Evolutionary conservation across 2,888 invertebrate genomes (phyloP).

Genomic region (Bombyx huttoni): DNA sequence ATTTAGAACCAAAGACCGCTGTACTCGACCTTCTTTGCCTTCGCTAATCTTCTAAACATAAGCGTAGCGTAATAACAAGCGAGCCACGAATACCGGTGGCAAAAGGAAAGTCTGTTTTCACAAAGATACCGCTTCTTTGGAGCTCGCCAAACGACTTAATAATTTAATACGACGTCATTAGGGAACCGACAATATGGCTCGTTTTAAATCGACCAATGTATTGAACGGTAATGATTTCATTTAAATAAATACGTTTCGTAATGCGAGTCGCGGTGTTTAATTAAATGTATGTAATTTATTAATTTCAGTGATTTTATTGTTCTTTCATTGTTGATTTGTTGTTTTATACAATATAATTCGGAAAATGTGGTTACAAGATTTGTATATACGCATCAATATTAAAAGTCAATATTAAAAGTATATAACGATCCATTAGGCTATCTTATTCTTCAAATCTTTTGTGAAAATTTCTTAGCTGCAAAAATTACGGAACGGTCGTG

Average conservation of each 20-base stretch:
- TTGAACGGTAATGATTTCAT: neutral
- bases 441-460: too few relatives aligned
- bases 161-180: slow-evolving; percentile 37
- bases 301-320: neutral
- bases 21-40: neutral
- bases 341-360: neutral
- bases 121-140: slow-evolving; percentile 27
- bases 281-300: neutral
- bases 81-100: slow-evolving; percentile 9
- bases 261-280: neutral
- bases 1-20: neutral
- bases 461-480: too few relatives aligned
- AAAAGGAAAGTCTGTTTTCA: slow-evolving; percentile 24
- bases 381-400: too few relatives aligned
- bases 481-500: too few relatives aligned
- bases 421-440: too few relatives aligned
- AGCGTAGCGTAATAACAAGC: slow-evolving; percentile 21
- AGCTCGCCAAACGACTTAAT: slow-evolving; percentile 32
- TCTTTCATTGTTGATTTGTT: neutral
- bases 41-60: slow-evolving; percentile 14
- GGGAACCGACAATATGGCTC: slow-evolving; percentile 21
- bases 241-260: neutral
- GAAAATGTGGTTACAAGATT: too few relatives aligned
- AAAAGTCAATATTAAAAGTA: too few relatives aligned
- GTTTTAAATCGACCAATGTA: slow-evolving; percentile 5